These are phyloP conservation scores for Gadus macrocephalus DNA, from an alignment of 2,113 vertebrate genomes.

Conservation along the genomic window DNA sequence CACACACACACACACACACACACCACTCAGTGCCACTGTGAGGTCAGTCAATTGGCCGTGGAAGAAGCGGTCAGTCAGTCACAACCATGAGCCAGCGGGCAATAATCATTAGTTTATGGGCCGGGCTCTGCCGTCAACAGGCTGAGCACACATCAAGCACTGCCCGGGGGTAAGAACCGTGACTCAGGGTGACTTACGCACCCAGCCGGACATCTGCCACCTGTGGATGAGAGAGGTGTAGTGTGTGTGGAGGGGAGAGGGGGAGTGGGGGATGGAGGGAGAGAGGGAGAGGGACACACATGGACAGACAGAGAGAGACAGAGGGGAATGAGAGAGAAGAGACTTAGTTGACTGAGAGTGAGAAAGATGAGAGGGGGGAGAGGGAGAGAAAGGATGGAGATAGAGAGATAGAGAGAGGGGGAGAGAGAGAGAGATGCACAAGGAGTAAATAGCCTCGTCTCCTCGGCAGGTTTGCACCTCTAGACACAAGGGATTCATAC, in stretches of 20 bases:
- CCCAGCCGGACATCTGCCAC: not conserved
- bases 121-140: not conserved
- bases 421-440: not conserved
- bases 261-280: too few species aligned
- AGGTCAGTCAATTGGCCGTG: not conserved
- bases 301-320: too few species aligned
- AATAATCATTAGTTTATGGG: constrained; percentile 17
- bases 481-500: too few species aligned
- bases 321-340: too few species aligned
- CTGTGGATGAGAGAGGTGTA: too few species aligned
- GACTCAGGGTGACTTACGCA: not conserved
- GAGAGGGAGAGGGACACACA: too few species aligned
- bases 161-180: constrained; percentile 2
- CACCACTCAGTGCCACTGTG: constrained; percentile 1
- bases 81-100: constrained; percentile 10
- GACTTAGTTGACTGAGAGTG: too few species aligned
- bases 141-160: not conserved
- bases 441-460: not conserved
- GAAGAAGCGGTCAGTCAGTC: constrained; percentile 9
- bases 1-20: constrained; percentile 20
- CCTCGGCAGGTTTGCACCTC: too few species aligned
- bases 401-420: not conserved
- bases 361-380: too few species aligned
- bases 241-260: too few species aligned
- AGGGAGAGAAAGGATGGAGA: not conserved